These are phyloP conservation scores for Paracentrotus lividus DNA, from an alignment of 53 echinoderm and acorn worm species.

Conservation along the genomic window DNA sequence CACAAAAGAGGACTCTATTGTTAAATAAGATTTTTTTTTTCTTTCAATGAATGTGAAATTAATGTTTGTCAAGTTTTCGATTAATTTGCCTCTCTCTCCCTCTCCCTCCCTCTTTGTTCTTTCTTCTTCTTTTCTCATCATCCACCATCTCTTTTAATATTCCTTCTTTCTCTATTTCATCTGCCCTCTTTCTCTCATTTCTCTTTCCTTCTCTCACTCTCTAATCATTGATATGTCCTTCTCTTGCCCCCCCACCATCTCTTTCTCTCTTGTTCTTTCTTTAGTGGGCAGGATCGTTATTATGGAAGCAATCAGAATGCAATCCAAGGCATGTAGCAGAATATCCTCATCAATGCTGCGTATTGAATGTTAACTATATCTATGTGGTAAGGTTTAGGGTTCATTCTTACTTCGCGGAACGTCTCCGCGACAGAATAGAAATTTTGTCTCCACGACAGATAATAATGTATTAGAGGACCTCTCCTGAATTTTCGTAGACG, in stretches of 20 bases:
- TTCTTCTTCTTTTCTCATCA: too few species aligned
- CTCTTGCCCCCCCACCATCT: neutral
- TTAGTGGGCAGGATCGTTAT: slow-evolving; percentile 77
- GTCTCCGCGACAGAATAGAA: too few species aligned
- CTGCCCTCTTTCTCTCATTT: neutral
- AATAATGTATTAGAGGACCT: too few species aligned
- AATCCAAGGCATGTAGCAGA: slow-evolving; percentile 62
- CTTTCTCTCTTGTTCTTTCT: neutral
- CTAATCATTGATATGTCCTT: neutral
- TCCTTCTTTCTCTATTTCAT: neutral
- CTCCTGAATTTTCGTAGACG: too few species aligned
- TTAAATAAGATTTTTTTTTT: too few species aligned
- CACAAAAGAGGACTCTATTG: too few species aligned
- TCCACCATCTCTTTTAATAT: too few species aligned
- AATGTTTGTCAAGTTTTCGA: too few species aligned
- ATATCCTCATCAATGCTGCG: slow-evolving; percentile 68
- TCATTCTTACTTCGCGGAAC: neutral
- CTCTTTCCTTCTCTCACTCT: neutral
- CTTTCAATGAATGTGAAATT: too few species aligned
- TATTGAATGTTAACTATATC: slow-evolving; percentile 67
- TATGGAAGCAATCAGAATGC: slow-evolving; percentile 78
- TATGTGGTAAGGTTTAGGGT: slow-evolving; percentile 64
- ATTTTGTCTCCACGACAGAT: too few species aligned
- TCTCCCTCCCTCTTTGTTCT: too few species aligned
- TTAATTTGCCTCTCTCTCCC: neutral